A percentile compares a stretch with the other conserved stretches of the same genome.
phyloP scores from a whole-genome alignment of 2,888 invertebrate genomes.

The Heliothis peltigera region DNA sequence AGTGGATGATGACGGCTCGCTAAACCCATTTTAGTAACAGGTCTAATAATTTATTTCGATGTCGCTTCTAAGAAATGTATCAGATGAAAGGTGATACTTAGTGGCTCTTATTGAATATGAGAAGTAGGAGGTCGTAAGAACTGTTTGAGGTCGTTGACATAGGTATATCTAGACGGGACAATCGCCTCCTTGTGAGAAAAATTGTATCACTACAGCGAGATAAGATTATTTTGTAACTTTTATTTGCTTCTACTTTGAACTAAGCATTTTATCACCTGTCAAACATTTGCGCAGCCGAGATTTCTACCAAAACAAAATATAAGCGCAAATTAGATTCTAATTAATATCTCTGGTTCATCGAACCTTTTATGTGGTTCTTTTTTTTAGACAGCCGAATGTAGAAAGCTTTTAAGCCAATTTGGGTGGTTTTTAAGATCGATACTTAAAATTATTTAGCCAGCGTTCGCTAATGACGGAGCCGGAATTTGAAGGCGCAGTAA shows the following conservation, averaged over 20 bases:
- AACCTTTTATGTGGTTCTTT: conserved; percentile 39
- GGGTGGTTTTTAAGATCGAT: conserved; percentile 47
- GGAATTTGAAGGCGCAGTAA: conserved; percentile 77
- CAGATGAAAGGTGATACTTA: conserved; percentile 20
- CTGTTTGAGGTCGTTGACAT: conserved; percentile 45
- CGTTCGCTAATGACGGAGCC: conserved; percentile 74
- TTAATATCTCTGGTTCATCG: conserved; percentile 57
- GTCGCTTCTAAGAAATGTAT: conserved; percentile 26
- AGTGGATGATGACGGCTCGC: conserved; percentile 84
- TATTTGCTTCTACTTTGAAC: conserved; percentile 66
- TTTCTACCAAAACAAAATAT: conserved; percentile 67
- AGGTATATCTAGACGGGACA: conserved; percentile 31
- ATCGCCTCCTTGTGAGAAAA: conserved; percentile 66
- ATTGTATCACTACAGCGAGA: conserved; percentile 65
- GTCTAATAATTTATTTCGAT: conserved; percentile 49
- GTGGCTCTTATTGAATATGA: conserved; percentile 23
- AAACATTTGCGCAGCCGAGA: conserved; percentile 84
- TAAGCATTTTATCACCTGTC: conserved; percentile 78
- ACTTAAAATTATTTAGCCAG: conserved; percentile 76
- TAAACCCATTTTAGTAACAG: conserved; percentile 72
- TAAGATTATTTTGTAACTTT: conserved; percentile 76
- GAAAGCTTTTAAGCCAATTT: conserved; percentile 58
- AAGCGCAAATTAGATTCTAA: conserved; percentile 62
- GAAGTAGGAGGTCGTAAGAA: neutral
- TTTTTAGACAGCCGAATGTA: conserved; percentile 40